phyloP scores from a whole-genome alignment of 2,113 vertebrate genomes.

The Meles meles region DNA sequence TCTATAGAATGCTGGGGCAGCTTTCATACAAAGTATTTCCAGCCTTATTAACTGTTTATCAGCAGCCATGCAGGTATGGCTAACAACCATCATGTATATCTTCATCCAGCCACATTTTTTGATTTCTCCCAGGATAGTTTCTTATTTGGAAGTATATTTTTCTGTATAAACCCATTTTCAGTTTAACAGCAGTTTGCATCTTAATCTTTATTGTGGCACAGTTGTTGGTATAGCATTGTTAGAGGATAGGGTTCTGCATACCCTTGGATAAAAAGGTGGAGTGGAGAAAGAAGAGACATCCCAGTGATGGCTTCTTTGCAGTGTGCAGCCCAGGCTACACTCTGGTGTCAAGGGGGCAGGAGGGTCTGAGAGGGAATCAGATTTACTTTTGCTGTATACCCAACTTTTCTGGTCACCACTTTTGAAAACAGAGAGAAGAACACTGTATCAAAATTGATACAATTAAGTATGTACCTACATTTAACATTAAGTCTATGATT shows the following conservation, averaged over 20 bases:
- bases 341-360: background rate
- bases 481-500: background rate
- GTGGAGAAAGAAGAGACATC: background rate
- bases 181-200: background rate
- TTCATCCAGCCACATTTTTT: background rate
- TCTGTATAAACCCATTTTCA: background rate
- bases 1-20: background rate
- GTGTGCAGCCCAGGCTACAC: too few species aligned
- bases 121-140: background rate
- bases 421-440: background rate
- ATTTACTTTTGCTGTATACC: background rate
- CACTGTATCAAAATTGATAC: background rate
- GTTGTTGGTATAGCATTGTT: background rate
- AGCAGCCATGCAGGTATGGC: background rate
- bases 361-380: background rate
- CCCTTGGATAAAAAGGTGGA: background rate
- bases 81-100: background rate
- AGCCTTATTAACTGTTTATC: background rate
- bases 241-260: background rate
- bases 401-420: background rate
- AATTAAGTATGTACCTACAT: background rate
- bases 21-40: background rate
- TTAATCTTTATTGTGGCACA: background rate
- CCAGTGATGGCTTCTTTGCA: background rate
- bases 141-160: background rate